Conservation (phyloP, 2,113 vertebrate species). For the Hydrolagus affinis region DNA sequence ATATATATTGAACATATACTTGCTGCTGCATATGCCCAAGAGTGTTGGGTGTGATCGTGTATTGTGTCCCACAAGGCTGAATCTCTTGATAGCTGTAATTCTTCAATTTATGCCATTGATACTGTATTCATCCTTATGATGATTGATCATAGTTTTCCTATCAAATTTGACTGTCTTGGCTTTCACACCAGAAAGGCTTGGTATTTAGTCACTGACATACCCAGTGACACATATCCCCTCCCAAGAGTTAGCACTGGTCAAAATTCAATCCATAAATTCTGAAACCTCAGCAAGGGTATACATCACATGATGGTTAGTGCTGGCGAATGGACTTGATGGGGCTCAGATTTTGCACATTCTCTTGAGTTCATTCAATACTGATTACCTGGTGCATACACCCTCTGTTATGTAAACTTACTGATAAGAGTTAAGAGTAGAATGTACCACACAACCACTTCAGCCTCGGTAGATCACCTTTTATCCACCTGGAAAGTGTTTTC, state of each 20-base stretch:
- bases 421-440: neutral
- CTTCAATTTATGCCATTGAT: neutral
- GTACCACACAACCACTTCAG: neutral
- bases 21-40: no score
- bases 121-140: neutral
- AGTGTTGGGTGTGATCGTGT: neutral
- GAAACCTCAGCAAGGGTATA: neutral
- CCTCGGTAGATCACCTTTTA: no score
- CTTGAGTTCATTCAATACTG: neutral
- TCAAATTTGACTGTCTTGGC: neutral
- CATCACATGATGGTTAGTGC: neutral
- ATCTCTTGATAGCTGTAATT: neutral
- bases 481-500: no score
- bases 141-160: neutral
- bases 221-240: conserved; percentile 15
- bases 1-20: neutral
- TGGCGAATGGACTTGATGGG: neutral
- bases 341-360: neutral
- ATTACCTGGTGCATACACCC: neutral
- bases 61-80: neutral
- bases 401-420: neutral
- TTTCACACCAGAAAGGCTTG: neutral
- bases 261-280: neutral
- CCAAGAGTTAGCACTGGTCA: neutral
- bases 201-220: neutral